Evolutionary conservation across 2,888 invertebrate genomes (phyloP), one percentile per base, ranked within the genome.

Genomic region (Ametastegia equiseti): DNA sequence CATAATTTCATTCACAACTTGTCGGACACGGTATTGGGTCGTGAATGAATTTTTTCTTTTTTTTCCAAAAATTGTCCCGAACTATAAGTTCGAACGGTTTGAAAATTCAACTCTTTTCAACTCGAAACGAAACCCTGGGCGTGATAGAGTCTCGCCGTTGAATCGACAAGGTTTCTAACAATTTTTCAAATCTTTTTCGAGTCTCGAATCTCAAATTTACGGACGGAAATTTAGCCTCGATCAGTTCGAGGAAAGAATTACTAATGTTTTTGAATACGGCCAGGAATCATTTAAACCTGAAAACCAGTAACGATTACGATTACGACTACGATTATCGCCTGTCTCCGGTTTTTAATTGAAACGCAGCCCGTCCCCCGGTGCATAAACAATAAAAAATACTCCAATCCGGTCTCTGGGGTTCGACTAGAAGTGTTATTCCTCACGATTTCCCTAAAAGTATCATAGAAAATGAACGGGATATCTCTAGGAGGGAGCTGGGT

Each of bases 271-370:
- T 3, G 9, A 15, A 60, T 2, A 60, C 13, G 30, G 30, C 13
- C 11, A 60, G 60, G 30, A 15, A 60, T 60, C 30, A 30, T 60
- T 60, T 30, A 60, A 30, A 30, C 60, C 13, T 60, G 2, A 15
- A 27, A 30, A 60, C 30, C 60, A 7, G 13, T 13, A 30, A 60
- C 30, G 60, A 71, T 71, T 30, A 71, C 4, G 30, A 60, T 75
- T 36, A 75, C 33, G 23, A 33, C 33, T 54, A 75, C 9, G n/a
- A 33, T 50, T 50, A 54, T 75, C 36, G 33, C 75, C n/a, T 33
- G n/a, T 71, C 71, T 47, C 47, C 36, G 33, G 33, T 33, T 75
- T 71, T 54, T 75, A 75, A 75, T 75, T 75, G 75, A 75, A 75
- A 75, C 75, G 54, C 36, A 54, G 54, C 30, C 54, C 30, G 27